Percentiles rank a stretch among this genome's conserved stretches.
These are phyloP conservation scores for Pocillopora verrucosa DNA, from an alignment of 64 coral and sea anemone genomes.

Conservation along the genomic window DNA sequence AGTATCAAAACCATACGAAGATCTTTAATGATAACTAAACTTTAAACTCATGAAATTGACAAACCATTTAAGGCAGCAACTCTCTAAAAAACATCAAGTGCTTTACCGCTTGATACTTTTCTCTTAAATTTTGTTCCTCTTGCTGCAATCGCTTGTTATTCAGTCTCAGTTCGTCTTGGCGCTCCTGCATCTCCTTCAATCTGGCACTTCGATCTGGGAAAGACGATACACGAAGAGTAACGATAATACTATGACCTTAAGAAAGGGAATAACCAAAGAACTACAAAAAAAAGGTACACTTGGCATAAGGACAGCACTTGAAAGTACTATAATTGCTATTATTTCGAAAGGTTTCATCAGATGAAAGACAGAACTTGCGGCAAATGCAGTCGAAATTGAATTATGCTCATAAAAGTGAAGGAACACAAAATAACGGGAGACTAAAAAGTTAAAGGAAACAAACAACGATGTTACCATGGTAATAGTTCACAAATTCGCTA, in stretches of 20 bases:
- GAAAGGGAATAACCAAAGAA: not conserved
- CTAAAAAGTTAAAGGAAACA: not conserved
- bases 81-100: not conserved
- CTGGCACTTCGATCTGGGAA: slow-evolving; percentile 80
- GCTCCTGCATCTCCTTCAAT: slow-evolving; percentile 87
- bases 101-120: slow-evolving; percentile 74
- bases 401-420: not conserved
- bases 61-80: not conserved
- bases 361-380: too few species aligned
- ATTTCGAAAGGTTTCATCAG: too few species aligned
- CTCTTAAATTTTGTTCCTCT: slow-evolving; percentile 81
- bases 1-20: not conserved
- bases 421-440: not conserved
- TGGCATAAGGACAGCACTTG: too few species aligned
- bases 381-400: too few species aligned
- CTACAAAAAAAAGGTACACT: too few species aligned
- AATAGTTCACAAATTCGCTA: slow-evolving; percentile 89
- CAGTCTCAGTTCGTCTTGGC: slow-evolving; percentile 62
- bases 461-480: slow-evolving; percentile 57
- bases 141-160: slow-evolving; percentile 86
- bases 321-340: too few species aligned
- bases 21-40: too few species aligned
- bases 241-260: not conserved
- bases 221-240: not conserved
- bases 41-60: not conserved